Evolutionary conservation across 2,888 invertebrate genomes (phyloP), one percentile per base, ranked within the genome.

Genomic region (Mantis religiosa): DNA sequence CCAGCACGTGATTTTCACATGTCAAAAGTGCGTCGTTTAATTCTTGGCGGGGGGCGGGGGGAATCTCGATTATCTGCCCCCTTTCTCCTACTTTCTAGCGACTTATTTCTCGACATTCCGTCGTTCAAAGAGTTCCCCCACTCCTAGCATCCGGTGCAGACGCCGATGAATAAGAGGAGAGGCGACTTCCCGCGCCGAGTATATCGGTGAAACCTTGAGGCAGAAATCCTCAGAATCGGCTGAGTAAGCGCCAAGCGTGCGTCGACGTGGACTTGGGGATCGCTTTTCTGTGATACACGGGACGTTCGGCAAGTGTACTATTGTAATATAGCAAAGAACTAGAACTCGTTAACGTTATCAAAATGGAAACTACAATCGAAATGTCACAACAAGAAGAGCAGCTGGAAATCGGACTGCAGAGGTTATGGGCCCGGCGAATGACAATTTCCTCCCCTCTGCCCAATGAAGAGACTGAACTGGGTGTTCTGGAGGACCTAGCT

Each of bases 391-490:
- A 71, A 20, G 54, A 71, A 71, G 94, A 94, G 91, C 93, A 94
- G n/a, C n/a, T 41, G 27, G 86, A 83, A 8, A 25, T 71, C 27
- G 91, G 93, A 4, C 93, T 94, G 89, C 94, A 94, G 91, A 93
- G 94, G 30, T 92, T 94, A 47, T 94, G 94, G 94, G 30, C 89
- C 14, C 87, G 90, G 8, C 87, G 90, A 12, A 84, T 85, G 30
- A 89, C 90, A 1, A 30, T 89, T 14, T 88, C 89, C 7, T 41
- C 88, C 3, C 30, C 89, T 8, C 87, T 88, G 12, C 82, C 84
- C 12, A 84, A 82, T 27, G 90, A 90, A 81, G 89, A 89, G n/a
- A 30, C 89, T 25, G 89, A 90, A 34, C 86, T 87, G 1, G 88
- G 89, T 0, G 41, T 89, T 8, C 87, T 90, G n/a, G 90, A 90